Evolutionary conservation across 2,888 invertebrate genomes (phyloP).

Genomic region (Mythimna loreyi): DNA sequence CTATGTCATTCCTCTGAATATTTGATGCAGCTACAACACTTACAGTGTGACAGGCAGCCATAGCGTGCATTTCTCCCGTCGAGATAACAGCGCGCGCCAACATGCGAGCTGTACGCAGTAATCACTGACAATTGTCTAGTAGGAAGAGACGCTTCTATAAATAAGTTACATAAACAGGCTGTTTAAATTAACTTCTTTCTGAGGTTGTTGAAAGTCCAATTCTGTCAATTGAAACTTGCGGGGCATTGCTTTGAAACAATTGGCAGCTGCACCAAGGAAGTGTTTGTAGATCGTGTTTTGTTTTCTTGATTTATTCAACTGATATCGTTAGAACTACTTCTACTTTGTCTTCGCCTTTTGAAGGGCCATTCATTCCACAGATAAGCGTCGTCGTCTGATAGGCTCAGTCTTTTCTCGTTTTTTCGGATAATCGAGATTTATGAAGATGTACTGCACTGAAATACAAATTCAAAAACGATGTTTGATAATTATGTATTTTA

Average conservation of each 20-base stretch:
- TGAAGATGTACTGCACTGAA: no score
- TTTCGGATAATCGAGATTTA: not conserved
- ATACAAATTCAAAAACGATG: no score
- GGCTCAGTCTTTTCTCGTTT: not conserved
- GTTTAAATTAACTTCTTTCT: slow-evolving; percentile 41
- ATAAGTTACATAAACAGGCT: slow-evolving; percentile 48
- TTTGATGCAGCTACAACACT: not conserved
- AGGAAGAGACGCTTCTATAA: slow-evolving; percentile 43
- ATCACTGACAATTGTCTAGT: slow-evolving; percentile 53
- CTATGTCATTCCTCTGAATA: not conserved
- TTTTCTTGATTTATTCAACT: slow-evolving; percentile 1
- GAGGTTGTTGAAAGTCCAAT: slow-evolving; percentile 40
- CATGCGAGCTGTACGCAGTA: slow-evolving; percentile 54
- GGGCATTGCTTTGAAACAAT: slow-evolving; percentile 29
- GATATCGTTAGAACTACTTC: not conserved
- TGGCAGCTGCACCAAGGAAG: slow-evolving; percentile 30
- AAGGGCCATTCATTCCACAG: not conserved
- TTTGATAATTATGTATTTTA: no score
- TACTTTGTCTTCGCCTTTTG: not conserved
- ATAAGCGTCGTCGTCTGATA: not conserved
- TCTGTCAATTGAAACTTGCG: slow-evolving; percentile 43
- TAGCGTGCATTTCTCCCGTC: slow-evolving; percentile 43
- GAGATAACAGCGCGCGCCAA: slow-evolving; percentile 30
- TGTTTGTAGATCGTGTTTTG: slow-evolving; percentile 3
- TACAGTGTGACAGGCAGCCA: slow-evolving; percentile 41